A percentile compares a stretch with the other conserved stretches of the same genome.
Evolutionary conservation across 2,113 vertebrate species (phyloP).

Genomic region (Takifugu flavidus): DNA sequence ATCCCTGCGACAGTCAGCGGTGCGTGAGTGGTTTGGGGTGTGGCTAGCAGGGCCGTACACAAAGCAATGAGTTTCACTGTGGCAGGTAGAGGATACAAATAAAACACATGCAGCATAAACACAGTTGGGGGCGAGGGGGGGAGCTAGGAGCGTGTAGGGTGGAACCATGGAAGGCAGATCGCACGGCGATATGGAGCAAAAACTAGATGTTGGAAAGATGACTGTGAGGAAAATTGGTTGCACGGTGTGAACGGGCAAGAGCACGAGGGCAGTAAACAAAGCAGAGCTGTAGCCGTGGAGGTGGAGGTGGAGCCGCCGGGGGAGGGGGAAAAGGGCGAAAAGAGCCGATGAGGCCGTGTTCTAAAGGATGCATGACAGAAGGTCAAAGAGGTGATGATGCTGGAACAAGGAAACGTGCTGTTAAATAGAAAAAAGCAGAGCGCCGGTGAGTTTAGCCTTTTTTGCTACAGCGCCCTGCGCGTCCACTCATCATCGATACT

Average conservation of each 20-base stretch:
- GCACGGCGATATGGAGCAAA: constrained; percentile 60
- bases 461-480: not conserved
- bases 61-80: constrained; percentile 53
- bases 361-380: constrained; percentile 4
- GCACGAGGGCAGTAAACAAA: constrained; percentile 55
- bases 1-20: constrained; percentile 47
- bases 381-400: constrained; percentile 20
- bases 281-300: constrained; percentile 42
- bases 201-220: constrained; percentile 63
- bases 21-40: constrained; percentile 59
- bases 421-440: not conserved
- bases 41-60: constrained; percentile 44
- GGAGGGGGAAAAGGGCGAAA: constrained; percentile 38
- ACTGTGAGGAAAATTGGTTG: constrained; percentile 62
- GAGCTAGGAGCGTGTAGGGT: constrained; percentile 56
- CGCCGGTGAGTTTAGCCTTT: no score
- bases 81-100: constrained; percentile 66
- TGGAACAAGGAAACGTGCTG: constrained; percentile 11
- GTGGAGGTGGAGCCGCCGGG: constrained; percentile 41
- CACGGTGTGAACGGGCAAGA: constrained; percentile 52
- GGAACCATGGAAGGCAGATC: constrained; percentile 65
- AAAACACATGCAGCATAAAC: constrained; percentile 68
- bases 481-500: not conserved
- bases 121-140: constrained; percentile 47
- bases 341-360: not conserved